Evolutionary conservation across 2,888 invertebrate genomes (phyloP), one percentile per base, ranked within the genome.

Genomic region (Zeuzera pyrina): DNA sequence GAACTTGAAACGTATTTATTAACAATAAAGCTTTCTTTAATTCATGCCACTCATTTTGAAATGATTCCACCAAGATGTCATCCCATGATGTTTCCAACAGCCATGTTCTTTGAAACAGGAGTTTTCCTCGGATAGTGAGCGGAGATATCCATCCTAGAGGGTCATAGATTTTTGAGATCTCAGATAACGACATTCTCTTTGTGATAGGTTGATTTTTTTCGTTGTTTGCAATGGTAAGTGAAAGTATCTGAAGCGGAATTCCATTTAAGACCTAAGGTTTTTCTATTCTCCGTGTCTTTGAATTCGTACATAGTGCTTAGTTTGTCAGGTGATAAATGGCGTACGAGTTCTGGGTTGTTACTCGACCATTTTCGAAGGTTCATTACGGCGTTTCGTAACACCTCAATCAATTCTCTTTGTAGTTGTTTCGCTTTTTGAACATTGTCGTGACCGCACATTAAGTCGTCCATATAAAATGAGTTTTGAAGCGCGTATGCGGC

Each of bases 91-190:
- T n/a, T n/a, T 31, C 3, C 21, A 12, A n/a, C 11, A 14, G 8
- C 31, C 31, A 31, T 12, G 31, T 19, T 21, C 14, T 16, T 34
- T 34, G 34, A 25, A 34, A 34, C 5, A 34, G 26, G 8, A 30
- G 10, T 13, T 34, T 34, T 12, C 23, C 26, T 15, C 23, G 6
- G 10, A 28, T 25, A 5, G 34, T 28, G 10, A 34, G 30, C 12
- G 34, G 34, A 7, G 34, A 28, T 15, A 34, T 12, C 30, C 34
- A 34, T 5, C 34, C 34, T 8, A 34, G 12, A 5, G 34, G 34
- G 12, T 34, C 34, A 16, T 26, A 34, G 3, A 34, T 3, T 21
- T 34, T 26, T 10, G 34, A 34, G 3, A 34, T 34, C 4, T 10
- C 15, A 4, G 34, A 34, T 27, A 30, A 21, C 7, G 30, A 19